Conservation (phyloP, 2,797 vertebrate genomes). For the Coregonus sp. region DNA sequence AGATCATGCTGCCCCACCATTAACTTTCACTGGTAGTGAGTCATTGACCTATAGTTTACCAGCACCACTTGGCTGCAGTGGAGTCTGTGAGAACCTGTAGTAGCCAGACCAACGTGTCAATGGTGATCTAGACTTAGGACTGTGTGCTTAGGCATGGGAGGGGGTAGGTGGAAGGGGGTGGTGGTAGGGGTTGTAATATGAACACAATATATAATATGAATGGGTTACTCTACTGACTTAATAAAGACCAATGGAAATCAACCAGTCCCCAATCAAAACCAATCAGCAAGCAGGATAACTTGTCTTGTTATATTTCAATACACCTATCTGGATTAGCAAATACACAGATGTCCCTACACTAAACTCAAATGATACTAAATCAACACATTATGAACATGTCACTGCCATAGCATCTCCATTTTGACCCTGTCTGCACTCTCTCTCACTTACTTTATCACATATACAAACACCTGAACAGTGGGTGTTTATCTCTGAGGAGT, state of each 20-base stretch:
- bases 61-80: background rate
- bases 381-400: background rate
- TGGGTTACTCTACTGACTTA: background rate
- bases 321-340: background rate
- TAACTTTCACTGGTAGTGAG: background rate
- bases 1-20: no score
- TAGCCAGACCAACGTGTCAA: slow-evolving; percentile 67
- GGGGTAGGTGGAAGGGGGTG: background rate
- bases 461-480: slow-evolving; percentile 22
- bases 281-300: background rate
- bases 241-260: background rate
- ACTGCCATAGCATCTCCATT: background rate
- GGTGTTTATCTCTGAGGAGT: slow-evolving; percentile 66
- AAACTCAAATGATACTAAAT: background rate
- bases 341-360: background rate
- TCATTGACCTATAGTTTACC: background rate
- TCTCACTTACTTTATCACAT: background rate
- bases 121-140: slow-evolving; percentile 64
- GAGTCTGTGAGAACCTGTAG: slow-evolving; percentile 20
- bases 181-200: background rate
- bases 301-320: background rate
- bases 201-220: background rate
- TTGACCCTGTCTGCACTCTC: background rate
- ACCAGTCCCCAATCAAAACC: background rate
- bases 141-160: slow-evolving; percentile 48